Percentiles rank a stretch among this genome's conserved stretches.
phyloP scores from a whole-genome alignment of 2,888 invertebrate genomes.

The Ophion obscuratus region DNA sequence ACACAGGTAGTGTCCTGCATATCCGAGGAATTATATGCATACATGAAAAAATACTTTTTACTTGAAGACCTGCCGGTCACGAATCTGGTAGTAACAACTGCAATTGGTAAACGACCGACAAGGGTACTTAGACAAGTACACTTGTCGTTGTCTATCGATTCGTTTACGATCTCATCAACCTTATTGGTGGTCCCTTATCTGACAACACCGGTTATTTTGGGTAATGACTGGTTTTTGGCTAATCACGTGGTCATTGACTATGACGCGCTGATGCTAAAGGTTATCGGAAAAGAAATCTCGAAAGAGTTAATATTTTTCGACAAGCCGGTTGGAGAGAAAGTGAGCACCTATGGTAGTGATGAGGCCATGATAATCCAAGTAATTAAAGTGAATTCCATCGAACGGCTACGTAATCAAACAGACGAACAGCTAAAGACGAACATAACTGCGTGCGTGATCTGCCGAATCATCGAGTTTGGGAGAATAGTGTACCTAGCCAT shows the following conservation, averaged over 20 bases:
- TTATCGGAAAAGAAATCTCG: no score
- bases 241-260: background rate
- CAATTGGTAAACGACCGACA: conserved; percentile 57
- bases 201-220: background rate
- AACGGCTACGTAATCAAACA: no score
- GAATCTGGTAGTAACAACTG: conserved; percentile 51
- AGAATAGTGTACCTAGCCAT: no score
- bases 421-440: no score
- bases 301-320: no score
- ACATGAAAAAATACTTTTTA: conserved; percentile 9
- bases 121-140: background rate
- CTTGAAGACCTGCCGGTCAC: conserved; percentile 38
- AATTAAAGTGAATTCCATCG: no score
- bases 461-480: no score
- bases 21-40: conserved; percentile 1
- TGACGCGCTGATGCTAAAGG: no score
- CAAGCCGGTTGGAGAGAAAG: background rate
- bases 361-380: background rate
- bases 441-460: no score
- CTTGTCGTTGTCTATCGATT: background rate
- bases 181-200: conserved; percentile 27
- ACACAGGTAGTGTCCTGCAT: conserved; percentile 20
- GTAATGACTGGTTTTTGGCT: conserved; percentile 3
- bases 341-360: background rate
- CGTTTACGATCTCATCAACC: background rate